Evolutionary conservation across 2,113 vertebrate genomes (phyloP), one percentile per base, ranked within the genome.

Genomic region (Datnioides undecimradiatus): DNA sequence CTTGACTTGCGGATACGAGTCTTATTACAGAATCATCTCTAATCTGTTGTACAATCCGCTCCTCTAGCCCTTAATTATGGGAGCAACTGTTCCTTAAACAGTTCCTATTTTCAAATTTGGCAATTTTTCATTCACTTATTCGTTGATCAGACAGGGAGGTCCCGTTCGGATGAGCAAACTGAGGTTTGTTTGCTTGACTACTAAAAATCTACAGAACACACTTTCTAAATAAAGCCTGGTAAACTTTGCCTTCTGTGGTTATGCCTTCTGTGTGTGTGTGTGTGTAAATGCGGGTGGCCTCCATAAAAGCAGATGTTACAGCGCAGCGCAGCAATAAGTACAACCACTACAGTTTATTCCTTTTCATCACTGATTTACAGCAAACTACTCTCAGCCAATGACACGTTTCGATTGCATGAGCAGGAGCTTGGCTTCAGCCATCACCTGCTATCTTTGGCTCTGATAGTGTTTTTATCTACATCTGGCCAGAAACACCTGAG

Each of bases 341-440:
- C 8, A 52, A 69, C 69, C 72, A 57, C 70, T 58, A 23, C 72
- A 83, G 23, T 69, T 60, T 63, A 57, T 85, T 65, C 40, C 57
- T 72, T 86, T 86, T 76, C 82, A 79, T 87, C 83, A 87, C 36
- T 90, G 84, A 92, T 89, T 90, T 87, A 91, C 80, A 66, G 54
- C 40, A 38, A 66, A 66, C 71, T 52, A 19, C 79, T 52, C 27
- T 69, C 27, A 78, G 76, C 85, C 84, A 82, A 33, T 84, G 78
- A 73, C 69, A 67, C 2, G 31, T 25, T 19, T 62, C 45, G 43
- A 65, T 27, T 74, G 68, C 19, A 7, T 29, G 63, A 79, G 62
- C 43, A 73, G 70, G 49, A 65, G 79, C 74, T 73, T 29, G 38
- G 68, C 65, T 66, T 71, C 54, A 64, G 64, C 29, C 12, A 45